Conservation (phyloP, 2,888 invertebrate genomes). For the Cryptosula pallasiana region DNA sequence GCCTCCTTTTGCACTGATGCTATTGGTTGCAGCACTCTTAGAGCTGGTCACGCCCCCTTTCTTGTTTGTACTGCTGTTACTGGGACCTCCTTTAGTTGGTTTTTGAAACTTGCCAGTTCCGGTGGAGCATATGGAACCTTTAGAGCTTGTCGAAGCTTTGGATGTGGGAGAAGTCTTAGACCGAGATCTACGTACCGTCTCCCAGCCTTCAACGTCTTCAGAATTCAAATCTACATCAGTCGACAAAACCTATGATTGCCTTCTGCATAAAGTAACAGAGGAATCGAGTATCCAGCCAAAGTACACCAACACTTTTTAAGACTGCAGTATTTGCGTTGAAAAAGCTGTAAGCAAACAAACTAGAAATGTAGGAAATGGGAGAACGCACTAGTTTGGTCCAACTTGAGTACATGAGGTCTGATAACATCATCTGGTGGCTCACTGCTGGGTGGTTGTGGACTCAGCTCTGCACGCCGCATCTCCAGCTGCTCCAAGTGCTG, state of each 20-base stretch:
- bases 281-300: too few species aligned
- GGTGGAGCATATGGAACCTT: not conserved
- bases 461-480: not conserved
- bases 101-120: constrained; percentile 13
- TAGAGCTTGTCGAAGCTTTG: constrained; percentile 25
- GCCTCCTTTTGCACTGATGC: not conserved
- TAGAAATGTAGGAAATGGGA: too few species aligned
- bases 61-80: not conserved
- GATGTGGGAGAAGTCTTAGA: constrained; percentile 58
- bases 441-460: constrained; percentile 2
- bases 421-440: constrained; percentile 8
- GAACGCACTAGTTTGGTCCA: too few species aligned
- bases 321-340: too few species aligned
- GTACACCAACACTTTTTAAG: too few species aligned
- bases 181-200: constrained; percentile 66
- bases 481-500: constrained; percentile 17
- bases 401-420: constrained; percentile 5
- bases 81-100: not conserved
- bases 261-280: too few species aligned
- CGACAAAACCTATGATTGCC: too few species aligned
- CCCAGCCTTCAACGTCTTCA: constrained; percentile 66
- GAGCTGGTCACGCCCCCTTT: not conserved
- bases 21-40: not conserved
- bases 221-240: too few species aligned
- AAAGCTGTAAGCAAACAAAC: too few species aligned